Base-by-base conservation (phyloP, 2,113 vertebrate genomes). In the Chrysemys picta region DNA sequence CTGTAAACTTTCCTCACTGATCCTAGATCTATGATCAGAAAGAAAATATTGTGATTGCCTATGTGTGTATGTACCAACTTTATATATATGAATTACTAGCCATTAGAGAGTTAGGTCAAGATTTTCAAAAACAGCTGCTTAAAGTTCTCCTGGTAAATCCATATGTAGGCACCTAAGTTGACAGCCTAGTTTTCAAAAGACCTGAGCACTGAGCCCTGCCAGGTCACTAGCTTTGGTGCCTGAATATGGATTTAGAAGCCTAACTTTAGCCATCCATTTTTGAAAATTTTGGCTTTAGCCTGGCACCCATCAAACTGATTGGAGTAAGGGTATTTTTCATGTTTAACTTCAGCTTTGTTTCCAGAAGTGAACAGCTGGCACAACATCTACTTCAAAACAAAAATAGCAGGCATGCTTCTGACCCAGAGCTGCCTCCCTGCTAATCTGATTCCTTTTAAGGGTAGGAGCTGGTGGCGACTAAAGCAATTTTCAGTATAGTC, bases 361-460 rank as follows among this genome's bases (percentile, higher is more conserved):
- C 75, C 75, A 47, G 42, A 45, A 76, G 75, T 6, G 84, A 84
- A 4, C 35, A 93, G 92, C 93, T 96, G 93, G 96, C 93, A 85
- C 0, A 1, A 53, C 96, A 82, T 96, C 91, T 24, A 47, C 89
- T 87, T 72, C 75, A 94, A 94, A 97, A 94, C 92, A 97, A 96
- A 97, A 76, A 56, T 38, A 93, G 86, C 84, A 88, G 1, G 75
- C 88, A 88, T 95, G 59, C 92, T 94, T 97, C 84, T 92, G 91
- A 90, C 94, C 93, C 96, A 49, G 53, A 88, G 96, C 91, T 76
- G 25, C 95, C 91, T 95, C 90, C 80, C 84, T 88, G 96, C 96
- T 97, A 95, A 95, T 96, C 95, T 95, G 82, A 96, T 97, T 97
- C 98, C 98, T 97, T 98, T 97, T 98, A 98, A 97, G 98, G 97